phyloP scores from a whole-genome alignment of 2,113 vertebrate species.

The Catagonus wagneri region DNA sequence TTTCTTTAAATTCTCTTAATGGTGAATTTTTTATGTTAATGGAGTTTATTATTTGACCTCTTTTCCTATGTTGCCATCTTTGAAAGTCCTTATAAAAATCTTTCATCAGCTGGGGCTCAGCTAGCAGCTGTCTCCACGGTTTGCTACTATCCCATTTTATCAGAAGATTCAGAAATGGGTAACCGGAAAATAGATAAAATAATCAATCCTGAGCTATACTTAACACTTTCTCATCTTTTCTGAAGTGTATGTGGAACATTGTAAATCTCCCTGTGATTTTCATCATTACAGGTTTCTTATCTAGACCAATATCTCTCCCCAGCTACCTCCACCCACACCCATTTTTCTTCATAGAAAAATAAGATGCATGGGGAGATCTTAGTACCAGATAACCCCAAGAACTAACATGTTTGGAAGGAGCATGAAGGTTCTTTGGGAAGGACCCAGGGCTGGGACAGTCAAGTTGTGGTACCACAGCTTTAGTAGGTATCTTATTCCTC shows the following conservation, averaged over 20 bases:
- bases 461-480: not conserved
- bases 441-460: not conserved
- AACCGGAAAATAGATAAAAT: not conserved
- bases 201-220: not conserved
- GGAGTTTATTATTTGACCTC: not conserved
- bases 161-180: not conserved
- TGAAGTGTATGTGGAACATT: not conserved
- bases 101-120: not conserved
- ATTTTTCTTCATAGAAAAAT: not conserved
- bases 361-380: not conserved
- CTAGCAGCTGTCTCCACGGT: not conserved
- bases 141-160: not conserved
- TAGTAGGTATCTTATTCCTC: not conserved
- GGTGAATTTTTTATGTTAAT: slow-evolving; percentile 22
- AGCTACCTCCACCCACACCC: not conserved
- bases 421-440: not conserved
- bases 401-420: not conserved
- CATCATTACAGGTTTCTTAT: not conserved
- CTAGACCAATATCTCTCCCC: not conserved
- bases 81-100: slow-evolving; percentile 14
- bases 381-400: not conserved
- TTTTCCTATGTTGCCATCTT: not conserved
- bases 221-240: not conserved
- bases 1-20: slow-evolving; percentile 16
- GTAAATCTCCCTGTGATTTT: not conserved